A percentile compares a stretch with the other conserved stretches of the same genome.
phyloP scores from a whole-genome alignment of 2,888 invertebrate genomes.

The Tetranychus piercei region DNA sequence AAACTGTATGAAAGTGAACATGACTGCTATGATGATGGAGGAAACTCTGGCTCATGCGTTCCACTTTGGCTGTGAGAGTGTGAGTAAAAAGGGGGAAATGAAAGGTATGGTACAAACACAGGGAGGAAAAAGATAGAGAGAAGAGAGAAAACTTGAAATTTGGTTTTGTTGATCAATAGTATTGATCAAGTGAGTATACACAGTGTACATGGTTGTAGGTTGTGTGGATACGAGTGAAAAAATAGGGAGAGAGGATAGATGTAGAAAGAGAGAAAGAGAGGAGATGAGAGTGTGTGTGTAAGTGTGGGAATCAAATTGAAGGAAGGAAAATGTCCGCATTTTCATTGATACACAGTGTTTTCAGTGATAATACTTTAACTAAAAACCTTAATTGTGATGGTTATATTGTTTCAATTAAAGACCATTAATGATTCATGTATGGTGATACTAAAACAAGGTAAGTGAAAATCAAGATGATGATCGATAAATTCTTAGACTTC shows the following conservation, averaged over 20 bases:
- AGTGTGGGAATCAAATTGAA: not conserved
- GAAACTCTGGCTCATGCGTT: not conserved
- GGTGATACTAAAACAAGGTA: not conserved
- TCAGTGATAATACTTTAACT: not conserved
- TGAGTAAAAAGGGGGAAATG: not conserved
- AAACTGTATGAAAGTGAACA: not conserved
- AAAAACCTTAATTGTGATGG: not conserved
- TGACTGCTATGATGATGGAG: not conserved
- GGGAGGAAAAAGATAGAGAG: not conserved
- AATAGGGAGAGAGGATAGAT: not conserved
- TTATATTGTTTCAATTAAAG: not conserved
- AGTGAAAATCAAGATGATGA: not conserved
- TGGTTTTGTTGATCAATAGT: not conserved
- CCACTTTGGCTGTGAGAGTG: not conserved
- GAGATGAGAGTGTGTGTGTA: conserved; percentile 5
- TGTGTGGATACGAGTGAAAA: not conserved
- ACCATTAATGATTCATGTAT: conserved; percentile 1
- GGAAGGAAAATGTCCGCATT: conserved; percentile 1
- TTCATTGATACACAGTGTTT: not conserved
- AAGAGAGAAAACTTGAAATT: not conserved
- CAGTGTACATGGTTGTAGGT: not conserved
- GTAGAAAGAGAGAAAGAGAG: not conserved
- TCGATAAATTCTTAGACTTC: not conserved
- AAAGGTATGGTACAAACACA: not conserved
- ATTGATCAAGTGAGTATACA: not conserved